Conservation (phyloP, 92 coral and sea anemone genomes). For the Siderastrea radians region DNA sequence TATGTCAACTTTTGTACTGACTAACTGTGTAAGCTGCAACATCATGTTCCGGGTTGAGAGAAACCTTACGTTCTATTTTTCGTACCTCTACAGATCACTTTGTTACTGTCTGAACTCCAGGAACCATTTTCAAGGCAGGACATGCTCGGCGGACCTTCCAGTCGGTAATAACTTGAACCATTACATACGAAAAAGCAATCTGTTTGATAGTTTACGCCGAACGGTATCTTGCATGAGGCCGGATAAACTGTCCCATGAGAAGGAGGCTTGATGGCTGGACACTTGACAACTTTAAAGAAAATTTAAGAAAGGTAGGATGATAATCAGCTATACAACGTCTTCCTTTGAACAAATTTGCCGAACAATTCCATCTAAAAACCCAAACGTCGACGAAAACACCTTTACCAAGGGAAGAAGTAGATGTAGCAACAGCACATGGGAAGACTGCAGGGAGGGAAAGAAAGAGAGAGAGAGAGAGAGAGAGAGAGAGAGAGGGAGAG, state of each 20-base stretch:
- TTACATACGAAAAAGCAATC: constrained; percentile 64
- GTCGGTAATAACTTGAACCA: constrained; percentile 36
- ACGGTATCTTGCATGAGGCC: constrained; percentile 9
- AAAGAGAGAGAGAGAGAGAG: too few relatives aligned
- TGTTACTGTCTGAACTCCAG: constrained; percentile 54
- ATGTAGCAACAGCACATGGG: too few relatives aligned
- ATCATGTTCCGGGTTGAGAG: too few relatives aligned
- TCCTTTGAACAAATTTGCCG: too few relatives aligned
- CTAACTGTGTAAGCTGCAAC: too few relatives aligned
- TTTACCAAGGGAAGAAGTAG: too few relatives aligned
- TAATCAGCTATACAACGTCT: too few relatives aligned
- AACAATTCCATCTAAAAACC: too few relatives aligned
- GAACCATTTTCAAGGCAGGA: constrained; percentile 62
- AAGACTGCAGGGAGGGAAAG: too few relatives aligned
- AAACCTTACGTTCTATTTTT: neutral
- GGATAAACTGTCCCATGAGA: constrained; percentile 47
- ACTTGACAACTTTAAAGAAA: constrained; percentile 34
- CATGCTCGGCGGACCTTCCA: constrained; percentile 41
- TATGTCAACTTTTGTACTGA: too few relatives aligned
- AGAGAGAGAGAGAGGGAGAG: too few relatives aligned
- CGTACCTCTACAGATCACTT: constrained; percentile 55
- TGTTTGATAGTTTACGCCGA: constrained; percentile 51
- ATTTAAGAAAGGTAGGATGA: neutral
- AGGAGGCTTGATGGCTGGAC: constrained; percentile 29
- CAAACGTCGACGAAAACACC: too few relatives aligned